Evolutionary conservation across 2,888 invertebrate species (phyloP).

Genomic region (Agonopterix subpropinquella): DNA sequence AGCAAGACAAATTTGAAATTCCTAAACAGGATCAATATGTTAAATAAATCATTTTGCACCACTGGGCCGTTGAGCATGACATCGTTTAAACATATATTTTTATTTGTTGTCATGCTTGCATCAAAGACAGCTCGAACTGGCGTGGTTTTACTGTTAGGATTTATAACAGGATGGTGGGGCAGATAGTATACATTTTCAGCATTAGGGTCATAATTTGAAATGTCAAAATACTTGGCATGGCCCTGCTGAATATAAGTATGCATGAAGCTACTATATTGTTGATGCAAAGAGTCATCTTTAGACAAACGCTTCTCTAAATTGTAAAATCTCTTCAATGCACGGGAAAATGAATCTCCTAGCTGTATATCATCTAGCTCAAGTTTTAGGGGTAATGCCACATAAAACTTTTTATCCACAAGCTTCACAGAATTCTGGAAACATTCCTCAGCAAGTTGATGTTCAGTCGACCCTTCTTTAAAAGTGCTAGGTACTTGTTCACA

Average conservation of each 20-base stretch:
- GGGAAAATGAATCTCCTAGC: background rate
- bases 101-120: background rate
- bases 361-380: background rate
- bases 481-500: background rate
- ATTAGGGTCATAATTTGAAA: background rate
- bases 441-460: background rate
- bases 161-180: background rate
- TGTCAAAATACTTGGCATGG: background rate
- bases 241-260: background rate
- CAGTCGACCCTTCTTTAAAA: background rate
- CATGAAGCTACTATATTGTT: background rate
- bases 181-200: background rate
- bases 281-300: background rate
- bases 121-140: background rate
- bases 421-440: background rate
- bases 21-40: background rate
- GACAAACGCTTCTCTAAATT: background rate
- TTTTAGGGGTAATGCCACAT: background rate
- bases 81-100: background rate
- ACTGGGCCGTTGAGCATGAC: background rate
- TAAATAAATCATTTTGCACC: slow-evolving; percentile 1
- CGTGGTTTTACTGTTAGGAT: background rate
- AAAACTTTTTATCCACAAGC: background rate
- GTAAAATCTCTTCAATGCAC: background rate
- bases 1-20: background rate